phyloP scores from a whole-genome alignment of 2,888 invertebrate genomes.

The Ypsolopha sequella region DNA sequence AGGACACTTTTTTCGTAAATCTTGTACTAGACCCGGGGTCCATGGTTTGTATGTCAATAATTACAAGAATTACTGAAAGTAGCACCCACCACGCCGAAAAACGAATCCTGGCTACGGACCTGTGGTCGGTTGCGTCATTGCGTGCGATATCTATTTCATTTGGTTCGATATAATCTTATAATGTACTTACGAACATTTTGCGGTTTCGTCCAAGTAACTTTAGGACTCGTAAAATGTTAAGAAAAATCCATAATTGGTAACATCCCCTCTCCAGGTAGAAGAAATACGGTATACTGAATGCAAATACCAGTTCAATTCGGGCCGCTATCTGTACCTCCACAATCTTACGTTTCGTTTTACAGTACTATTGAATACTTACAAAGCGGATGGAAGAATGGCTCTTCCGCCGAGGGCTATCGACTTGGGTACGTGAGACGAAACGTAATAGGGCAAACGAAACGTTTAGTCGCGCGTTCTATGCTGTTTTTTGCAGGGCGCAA shows the following conservation, averaged over 20 bases:
- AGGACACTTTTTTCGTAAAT: no score
- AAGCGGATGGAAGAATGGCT: constrained; percentile 35
- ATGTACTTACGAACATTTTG: no score
- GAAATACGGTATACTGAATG: neutral
- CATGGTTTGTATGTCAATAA: no score
- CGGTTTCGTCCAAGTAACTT: no score
- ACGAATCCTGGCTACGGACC: no score
- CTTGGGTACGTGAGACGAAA: constrained; percentile 40
- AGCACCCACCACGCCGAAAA: no score
- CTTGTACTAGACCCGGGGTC: no score
- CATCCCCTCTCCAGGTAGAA: neutral
- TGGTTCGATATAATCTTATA: no score
- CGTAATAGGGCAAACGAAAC: constrained; percentile 28
- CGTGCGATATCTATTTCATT: no score
- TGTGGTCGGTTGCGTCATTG: no score
- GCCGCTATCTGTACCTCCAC: constrained; percentile 1
- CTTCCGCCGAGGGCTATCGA: constrained; percentile 37
- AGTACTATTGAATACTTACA: constrained; percentile 45
- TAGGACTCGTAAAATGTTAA: no score
- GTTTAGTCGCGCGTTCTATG: constrained; percentile 21
- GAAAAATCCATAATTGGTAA: neutral
- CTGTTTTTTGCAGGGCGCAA: constrained; percentile 7
- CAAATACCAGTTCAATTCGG: neutral
- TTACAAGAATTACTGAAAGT: no score
- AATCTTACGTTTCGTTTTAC: constrained; percentile 6